phyloP scores from a whole-genome alignment of 2,797 vertebrate genomes.

The Helostoma temminkii region DNA sequence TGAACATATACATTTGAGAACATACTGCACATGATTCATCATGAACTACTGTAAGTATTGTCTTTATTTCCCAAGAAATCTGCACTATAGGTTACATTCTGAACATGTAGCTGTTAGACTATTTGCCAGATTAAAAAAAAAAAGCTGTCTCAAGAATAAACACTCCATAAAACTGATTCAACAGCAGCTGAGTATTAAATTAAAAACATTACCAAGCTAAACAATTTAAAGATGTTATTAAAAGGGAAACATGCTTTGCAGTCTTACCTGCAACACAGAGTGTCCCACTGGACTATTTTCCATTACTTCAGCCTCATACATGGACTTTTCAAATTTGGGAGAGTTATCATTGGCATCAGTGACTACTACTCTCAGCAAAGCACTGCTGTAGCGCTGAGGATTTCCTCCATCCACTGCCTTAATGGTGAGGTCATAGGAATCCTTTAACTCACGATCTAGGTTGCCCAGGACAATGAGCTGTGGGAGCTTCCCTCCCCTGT shows the following conservation, averaged over 20 bases:
- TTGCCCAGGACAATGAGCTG: slow-evolving; percentile 97
- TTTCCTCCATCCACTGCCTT: slow-evolving; percentile 97
- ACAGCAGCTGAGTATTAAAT: slow-evolving; percentile 12
- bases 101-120: not conserved
- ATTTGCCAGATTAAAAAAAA: not conserved
- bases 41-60: not conserved
- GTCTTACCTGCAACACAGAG: slow-evolving; percentile 95
- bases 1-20: not conserved
- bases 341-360: slow-evolving; percentile 96
- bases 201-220: slow-evolving; percentile 1
- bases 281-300: slow-evolving; percentile 97
- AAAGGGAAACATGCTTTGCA: not conserved
- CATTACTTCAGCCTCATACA: slow-evolving; percentile 92
- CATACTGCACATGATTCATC: not conserved
- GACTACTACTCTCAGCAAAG: slow-evolving; percentile 94
- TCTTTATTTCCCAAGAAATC: slow-evolving; percentile 15
- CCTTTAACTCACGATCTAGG: slow-evolving; percentile 95
- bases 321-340: slow-evolving; percentile 93
- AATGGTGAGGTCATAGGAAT: slow-evolving; percentile 98
- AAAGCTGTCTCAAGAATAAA: not conserved
- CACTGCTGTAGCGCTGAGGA: slow-evolving; percentile 94
- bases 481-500: slow-evolving; percentile 95
- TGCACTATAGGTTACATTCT: not conserved
- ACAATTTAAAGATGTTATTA: not conserved
- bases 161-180: slow-evolving; percentile 3